Evolutionary conservation across 2,113 vertebrate genomes (phyloP).

Genomic region (Festucalex cinctus): DNA sequence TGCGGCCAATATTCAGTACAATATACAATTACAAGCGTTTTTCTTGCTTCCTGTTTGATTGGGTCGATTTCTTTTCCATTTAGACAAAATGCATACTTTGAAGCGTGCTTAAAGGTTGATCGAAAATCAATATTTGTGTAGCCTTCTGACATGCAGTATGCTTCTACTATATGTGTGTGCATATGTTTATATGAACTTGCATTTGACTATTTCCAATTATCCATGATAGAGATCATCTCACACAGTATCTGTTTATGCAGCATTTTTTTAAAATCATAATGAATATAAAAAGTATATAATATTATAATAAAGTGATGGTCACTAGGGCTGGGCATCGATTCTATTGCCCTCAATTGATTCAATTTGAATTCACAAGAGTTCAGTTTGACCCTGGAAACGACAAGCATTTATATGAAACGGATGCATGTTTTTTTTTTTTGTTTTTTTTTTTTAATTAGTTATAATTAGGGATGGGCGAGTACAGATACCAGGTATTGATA

Average conservation of each 20-base stretch:
- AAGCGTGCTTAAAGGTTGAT: slow-evolving; percentile 26
- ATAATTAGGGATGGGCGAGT: too few species aligned
- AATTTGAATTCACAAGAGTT: too few species aligned
- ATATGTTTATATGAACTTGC: slow-evolving; percentile 1
- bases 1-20: slow-evolving; percentile 16
- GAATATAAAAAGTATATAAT: too few species aligned
- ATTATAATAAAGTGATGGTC: not conserved
- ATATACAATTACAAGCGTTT: slow-evolving; percentile 36
- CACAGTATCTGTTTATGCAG: slow-evolving; percentile 18
- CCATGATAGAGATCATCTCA: slow-evolving; percentile 41
- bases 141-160: not conserved
- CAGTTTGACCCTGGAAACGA: too few species aligned
- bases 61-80: slow-evolving; percentile 20
- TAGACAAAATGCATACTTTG: slow-evolving; percentile 7
- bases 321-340: too few species aligned
- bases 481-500: too few species aligned
- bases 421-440: too few species aligned
- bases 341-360: too few species aligned
- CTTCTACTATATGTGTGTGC: slow-evolving; percentile 8
- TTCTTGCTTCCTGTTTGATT: not conserved
- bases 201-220: slow-evolving; percentile 23
- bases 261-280: slow-evolving; percentile 17
- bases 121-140: slow-evolving; percentile 37
- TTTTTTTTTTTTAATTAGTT: too few species aligned
- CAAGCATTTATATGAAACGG: too few species aligned